Base-by-base conservation (phyloP, 2,113 vertebrate species). In the Saccopteryx bilineata region DNA sequence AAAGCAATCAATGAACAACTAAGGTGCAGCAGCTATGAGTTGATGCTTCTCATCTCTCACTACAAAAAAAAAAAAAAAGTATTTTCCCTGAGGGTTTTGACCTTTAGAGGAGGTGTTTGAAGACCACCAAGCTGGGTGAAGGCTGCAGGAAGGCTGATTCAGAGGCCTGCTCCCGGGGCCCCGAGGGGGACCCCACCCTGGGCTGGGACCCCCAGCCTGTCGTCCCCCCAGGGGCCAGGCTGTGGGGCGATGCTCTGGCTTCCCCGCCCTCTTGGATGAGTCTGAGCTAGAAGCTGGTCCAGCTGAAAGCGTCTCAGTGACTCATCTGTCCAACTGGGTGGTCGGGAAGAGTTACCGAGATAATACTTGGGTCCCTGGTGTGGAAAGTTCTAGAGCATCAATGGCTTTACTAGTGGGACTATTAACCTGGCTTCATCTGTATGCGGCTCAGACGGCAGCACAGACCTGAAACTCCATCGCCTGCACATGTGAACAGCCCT, bases 301-400 rank as follows among this genome's bases (percentile, higher is more conserved):
- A 12, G 66, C 39, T 1, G 3, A 31, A 50, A 23, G 46, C 23
- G 8, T 79, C 39, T 5, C 83, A 1, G 10, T 26, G 23, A 39
- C 69, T 91, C 26, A 3, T 15, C 58, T 68, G 19, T 52, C 52
- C 83, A 68, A 24, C 14, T 56, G 24, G 10, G 13, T 7, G 24
- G 24, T 6, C 46, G 63, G 24, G 26, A 60, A 33, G 28, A 46
- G 54, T 81, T 1, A 1, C 65, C 21, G 15, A 72, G 56, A 33
- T 33, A 65, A 48, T 18, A 24, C 7, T 0, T 0, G 85, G 76
- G 46, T 33, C 79, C 39, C 78, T 9, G 1, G 56, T 58, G 19
- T 23, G 39, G 90, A 87, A 96, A 52, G 58, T 90, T 88, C 76
- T 91, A 74, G 82, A 95, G 82, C 60, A 81, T 2, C 23, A 65